These are phyloP conservation scores for Phania funesta DNA, from an alignment of 2,888 invertebrate genomes.

Conservation along the genomic window DNA sequence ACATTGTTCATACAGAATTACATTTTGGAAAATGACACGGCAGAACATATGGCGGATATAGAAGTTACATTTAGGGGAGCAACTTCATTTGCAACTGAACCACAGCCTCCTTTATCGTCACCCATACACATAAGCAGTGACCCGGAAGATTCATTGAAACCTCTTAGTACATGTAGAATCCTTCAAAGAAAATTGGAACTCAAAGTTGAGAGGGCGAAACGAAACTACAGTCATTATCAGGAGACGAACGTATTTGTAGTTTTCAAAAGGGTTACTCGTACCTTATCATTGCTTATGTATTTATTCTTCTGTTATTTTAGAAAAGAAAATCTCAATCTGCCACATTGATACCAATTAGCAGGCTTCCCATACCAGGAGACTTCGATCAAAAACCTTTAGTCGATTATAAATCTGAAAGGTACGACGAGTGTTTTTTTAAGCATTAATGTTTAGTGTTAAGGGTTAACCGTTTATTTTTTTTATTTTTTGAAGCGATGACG, in stretches of 20 bases:
- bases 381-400: conserved; percentile 78
- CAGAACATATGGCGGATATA: conserved; percentile 74
- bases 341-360: conserved; percentile 79
- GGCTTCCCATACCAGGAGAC: conserved; percentile 79
- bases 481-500: conserved; percentile 75
- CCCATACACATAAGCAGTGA: conserved; percentile 66
- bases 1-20: neutral
- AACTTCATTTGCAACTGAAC: conserved; percentile 34
- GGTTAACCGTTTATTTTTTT: neutral
- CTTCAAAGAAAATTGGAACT: conserved; percentile 80
- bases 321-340: conserved; percentile 77
- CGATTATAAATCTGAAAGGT: conserved; percentile 80
- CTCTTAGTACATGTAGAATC: conserved; percentile 79
- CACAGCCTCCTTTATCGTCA: conserved; percentile 61
- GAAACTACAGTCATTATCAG: conserved; percentile 78
- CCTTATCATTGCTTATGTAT: neutral
- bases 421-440: neutral
- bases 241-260: conserved; percentile 68
- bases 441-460: neutral
- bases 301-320: conserved; percentile 67
- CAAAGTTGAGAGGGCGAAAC: conserved; percentile 80
- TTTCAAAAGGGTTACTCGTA: neutral
- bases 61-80: conserved; percentile 76
- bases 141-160: conserved; percentile 68
- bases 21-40: conserved; percentile 60